Conservation (phyloP, 2,888 invertebrate species). For the Rhimphoctona megacephalus region DNA sequence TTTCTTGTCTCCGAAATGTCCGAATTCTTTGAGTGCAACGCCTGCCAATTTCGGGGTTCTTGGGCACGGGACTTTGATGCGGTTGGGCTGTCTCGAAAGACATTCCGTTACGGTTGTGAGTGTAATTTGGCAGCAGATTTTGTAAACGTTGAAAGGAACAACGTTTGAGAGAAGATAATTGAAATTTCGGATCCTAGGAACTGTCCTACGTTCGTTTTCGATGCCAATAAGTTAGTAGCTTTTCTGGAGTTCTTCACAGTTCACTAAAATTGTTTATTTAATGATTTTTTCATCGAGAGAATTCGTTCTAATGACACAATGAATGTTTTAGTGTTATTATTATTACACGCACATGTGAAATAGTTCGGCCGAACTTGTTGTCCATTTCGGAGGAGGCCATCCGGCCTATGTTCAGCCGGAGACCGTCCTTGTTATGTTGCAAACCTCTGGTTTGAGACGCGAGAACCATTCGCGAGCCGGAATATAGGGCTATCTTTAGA, state of each 20-base stretch:
- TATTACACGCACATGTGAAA: neutral
- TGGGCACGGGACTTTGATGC: neutral
- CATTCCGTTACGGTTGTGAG: neutral
- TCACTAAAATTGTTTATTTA: neutral
- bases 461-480: conserved; percentile 43
- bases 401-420: neutral
- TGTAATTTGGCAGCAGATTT: neutral
- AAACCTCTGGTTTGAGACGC: conserved; percentile 35
- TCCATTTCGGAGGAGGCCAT: conserved; percentile 12
- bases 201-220: neutral
- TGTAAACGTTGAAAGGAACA: neutral
- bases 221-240: neutral
- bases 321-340: neutral
- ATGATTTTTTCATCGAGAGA: neutral
- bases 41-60: neutral
- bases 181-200: neutral
- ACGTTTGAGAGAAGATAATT: neutral
- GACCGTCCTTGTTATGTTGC: conserved; percentile 56
- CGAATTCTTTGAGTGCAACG: neutral
- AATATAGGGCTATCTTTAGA: conserved; percentile 59
- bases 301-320: neutral
- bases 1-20: neutral
- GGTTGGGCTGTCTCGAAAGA: neutral
- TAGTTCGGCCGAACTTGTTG: neutral
- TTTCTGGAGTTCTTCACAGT: neutral